Conservation (phyloP, 2,888 invertebrate species). For the Dermolepida albohirtum region DNA sequence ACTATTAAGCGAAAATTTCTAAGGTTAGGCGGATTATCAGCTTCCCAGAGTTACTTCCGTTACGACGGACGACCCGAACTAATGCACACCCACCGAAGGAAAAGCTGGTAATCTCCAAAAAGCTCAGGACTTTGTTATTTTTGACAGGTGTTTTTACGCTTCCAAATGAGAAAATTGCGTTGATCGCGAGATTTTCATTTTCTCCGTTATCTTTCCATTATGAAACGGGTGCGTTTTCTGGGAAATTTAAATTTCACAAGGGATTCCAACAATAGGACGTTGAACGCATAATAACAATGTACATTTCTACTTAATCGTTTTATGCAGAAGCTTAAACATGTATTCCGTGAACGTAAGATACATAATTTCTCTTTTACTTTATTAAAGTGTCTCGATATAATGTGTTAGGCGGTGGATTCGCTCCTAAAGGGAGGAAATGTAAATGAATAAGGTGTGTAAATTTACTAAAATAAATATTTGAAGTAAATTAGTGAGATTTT, state of each 20-base stretch:
- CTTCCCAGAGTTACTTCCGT: not conserved
- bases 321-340: no score
- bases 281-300: no score
- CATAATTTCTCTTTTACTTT: no score
- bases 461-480: no score
- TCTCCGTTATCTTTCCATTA: constrained; percentile 2
- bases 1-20: constrained; percentile 2
- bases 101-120: constrained; percentile 9
- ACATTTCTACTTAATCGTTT: no score
- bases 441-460: no score
- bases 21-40: constrained; percentile 15
- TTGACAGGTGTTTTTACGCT: constrained; percentile 24
- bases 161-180: constrained; percentile 1
- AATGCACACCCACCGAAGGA: not conserved
- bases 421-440: no score
- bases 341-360: no score
- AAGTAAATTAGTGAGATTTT: no score
- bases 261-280: not conserved
- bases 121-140: constrained; percentile 22
- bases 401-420: no score
- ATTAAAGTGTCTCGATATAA: no score
- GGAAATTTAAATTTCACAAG: not conserved
- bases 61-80: not conserved
- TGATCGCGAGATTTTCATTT: constrained; percentile 15
- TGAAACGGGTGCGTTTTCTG: not conserved